Evolutionary conservation across 2,797 vertebrate genomes (phyloP).

Genomic region (Streptopelia turtur): DNA sequence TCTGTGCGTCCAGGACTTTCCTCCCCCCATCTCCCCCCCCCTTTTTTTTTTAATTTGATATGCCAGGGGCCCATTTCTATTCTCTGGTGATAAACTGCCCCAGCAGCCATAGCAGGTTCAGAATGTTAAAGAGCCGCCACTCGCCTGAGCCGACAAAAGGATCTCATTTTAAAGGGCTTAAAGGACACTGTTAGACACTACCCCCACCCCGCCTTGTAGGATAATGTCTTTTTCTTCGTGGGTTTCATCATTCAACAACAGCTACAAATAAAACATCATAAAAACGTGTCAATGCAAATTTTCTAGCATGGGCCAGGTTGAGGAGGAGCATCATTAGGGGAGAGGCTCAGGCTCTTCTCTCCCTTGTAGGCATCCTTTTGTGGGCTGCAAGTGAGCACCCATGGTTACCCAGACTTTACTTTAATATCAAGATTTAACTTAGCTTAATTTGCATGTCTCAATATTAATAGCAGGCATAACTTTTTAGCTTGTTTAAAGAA

Average conservation of each 20-base stretch:
- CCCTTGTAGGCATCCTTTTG: not conserved
- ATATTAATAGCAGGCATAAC: not conserved
- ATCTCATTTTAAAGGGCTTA: constrained; percentile 69
- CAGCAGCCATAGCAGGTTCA: constrained; percentile 72
- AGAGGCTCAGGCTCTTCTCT: not conserved
- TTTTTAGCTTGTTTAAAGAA: not conserved
- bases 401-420: not conserved
- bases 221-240: not conserved
- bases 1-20: constrained; percentile 61
- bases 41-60: constrained; percentile 55
- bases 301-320: not conserved
- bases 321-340: not conserved
- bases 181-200: constrained; percentile 50
- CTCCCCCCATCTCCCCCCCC: not conserved
- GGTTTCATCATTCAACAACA: not conserved
- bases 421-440: not conserved
- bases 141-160: constrained; percentile 78
- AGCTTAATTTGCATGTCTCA: not conserved
- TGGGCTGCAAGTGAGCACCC: not conserved
- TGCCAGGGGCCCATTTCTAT: constrained; percentile 72
- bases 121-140: constrained; percentile 77
- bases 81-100: constrained; percentile 74
- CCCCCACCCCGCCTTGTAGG: constrained; percentile 3
- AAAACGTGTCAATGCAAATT: constrained; percentile 68
- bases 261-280: constrained; percentile 50